Evolutionary conservation across 2,797 vertebrate species (phyloP).

Genomic region (Dermochelys coriacea): DNA sequence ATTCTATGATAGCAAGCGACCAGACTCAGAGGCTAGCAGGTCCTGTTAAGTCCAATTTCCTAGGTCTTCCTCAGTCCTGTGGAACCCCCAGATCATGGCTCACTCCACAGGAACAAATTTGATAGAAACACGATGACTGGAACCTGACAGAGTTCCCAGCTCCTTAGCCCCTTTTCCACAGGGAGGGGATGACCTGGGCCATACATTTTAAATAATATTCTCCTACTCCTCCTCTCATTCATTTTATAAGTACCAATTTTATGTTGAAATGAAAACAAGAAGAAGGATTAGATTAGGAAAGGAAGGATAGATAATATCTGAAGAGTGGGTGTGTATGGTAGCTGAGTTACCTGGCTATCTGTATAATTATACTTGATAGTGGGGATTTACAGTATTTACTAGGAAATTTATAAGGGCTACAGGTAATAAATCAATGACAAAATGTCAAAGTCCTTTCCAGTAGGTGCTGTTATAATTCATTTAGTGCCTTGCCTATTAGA

Average conservation of each 20-base stretch:
- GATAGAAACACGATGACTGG: not conserved
- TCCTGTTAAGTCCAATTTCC: not conserved
- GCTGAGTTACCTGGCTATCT: conserved; percentile 3
- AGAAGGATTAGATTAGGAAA: conserved; percentile 62
- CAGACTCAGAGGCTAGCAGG: not conserved
- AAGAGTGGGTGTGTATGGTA: conserved; percentile 54
- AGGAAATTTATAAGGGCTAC: conserved; percentile 34
- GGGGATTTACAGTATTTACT: conserved; percentile 42
- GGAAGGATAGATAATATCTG: conserved; percentile 35
- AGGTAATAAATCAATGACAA: conserved; percentile 55
- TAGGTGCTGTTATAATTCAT: conserved; percentile 37
- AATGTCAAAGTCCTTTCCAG: conserved; percentile 39
- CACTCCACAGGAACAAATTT: not conserved
- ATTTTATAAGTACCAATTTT: conserved; percentile 41
- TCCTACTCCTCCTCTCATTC: conserved; percentile 15
- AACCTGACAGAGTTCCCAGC: not conserved
- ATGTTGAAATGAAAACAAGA: conserved; percentile 34
- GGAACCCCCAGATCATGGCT: not conserved
- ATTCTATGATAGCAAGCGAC: not conserved
- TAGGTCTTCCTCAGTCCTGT: not conserved
- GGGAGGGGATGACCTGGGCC: conserved; percentile 34
- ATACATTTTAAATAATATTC: not conserved
- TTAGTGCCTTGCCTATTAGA: conserved; percentile 34
- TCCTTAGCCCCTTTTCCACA: conserved; percentile 36
- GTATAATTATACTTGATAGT: conserved; percentile 20